Percentiles rank a stretch among this genome's conserved stretches.
phyloP scores from a whole-genome alignment of 1,140 invertebrate genomes.

The Drosophila athabasca region DNA sequence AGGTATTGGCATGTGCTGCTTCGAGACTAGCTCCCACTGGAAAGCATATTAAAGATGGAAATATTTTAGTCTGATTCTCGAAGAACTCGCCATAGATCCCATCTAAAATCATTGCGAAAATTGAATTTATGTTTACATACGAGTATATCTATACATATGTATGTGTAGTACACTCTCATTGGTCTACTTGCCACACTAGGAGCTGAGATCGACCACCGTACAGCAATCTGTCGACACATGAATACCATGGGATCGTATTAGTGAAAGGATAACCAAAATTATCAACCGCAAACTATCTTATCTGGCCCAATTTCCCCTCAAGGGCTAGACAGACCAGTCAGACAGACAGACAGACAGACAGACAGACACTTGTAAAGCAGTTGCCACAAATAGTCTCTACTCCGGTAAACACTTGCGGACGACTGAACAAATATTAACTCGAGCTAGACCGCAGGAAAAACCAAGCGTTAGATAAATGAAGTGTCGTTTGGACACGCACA shows the following conservation, averaged over 20 bases:
- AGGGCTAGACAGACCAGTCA: slow-evolving; percentile 30
- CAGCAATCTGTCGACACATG: slow-evolving; percentile 21
- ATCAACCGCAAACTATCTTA: slow-evolving; percentile 37
- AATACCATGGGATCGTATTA: slow-evolving; percentile 7
- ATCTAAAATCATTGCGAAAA: too few species aligned
- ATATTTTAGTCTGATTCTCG: too few species aligned
- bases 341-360: slow-evolving; percentile 43
- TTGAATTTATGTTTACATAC: too few species aligned
- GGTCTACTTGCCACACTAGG: too few species aligned
- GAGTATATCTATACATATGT: too few species aligned
- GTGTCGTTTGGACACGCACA: slow-evolving; percentile 72
- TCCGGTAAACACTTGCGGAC: slow-evolving; percentile 50
- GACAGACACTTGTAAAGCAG: slow-evolving; percentile 65
- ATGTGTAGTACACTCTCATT: too few species aligned
- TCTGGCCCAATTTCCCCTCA: slow-evolving; percentile 18
- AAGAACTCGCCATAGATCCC: too few species aligned
- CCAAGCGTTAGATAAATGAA: slow-evolving; percentile 59
- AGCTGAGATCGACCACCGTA: too few species aligned
- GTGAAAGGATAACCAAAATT: slow-evolving; percentile 35
- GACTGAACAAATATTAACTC: slow-evolving; percentile 64
- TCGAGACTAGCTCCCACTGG: neutral
- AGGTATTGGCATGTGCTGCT: slow-evolving; percentile 47
- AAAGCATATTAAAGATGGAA: neutral
- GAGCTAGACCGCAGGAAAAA: slow-evolving; percentile 42
- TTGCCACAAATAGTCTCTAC: slow-evolving; percentile 51